Base-by-base conservation (phyloP, 2,888 invertebrate species). In the Hemaris fuciformis region DNA sequence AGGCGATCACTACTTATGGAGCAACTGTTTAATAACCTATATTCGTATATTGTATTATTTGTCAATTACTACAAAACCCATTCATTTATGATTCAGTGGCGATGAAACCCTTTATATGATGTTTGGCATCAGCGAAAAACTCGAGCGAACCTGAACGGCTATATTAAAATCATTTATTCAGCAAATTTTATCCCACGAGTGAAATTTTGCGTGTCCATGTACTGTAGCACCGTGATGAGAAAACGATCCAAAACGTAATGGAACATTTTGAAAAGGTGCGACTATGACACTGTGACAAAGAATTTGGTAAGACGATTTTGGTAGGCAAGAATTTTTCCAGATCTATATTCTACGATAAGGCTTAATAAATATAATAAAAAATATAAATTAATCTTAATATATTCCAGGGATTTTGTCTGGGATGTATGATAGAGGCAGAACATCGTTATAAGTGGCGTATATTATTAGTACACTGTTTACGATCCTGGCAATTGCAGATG, bases 11-110 rank as follows among this genome's bases (percentile, higher is more conserved):
- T n/a, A n/a, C n/a, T n/a, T n/a, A n/a, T n/a, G n/a, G 3, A n/a
- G 38, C 38, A 38, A 38, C n/a, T 38, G 13, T n/a, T n/a, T n/a
- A 38, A 13, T 10, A 38, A 38, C 38, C n/a, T 13, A n/a, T n/a
- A n/a, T 3, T 38, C 10, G 10, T 10, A 13, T 23, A 23, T 46
- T 22, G 31, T 41, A 61, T 41, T 42, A n/a, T 38, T 43, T 57
- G 56, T 20, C 8, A 43, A 31, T 31, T 46, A 22, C 15, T 45
- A 25, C 22, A 48, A 45, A 57, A 42, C 41, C 20, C 60, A 75
- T 76, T 68, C 60, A 75, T 76, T 68, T 75, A 85, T 87, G 83
- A 85, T 84, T 85, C 81, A 85, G 75, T 66, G 74, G 77, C 73
- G 73, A 75, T 77, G 73, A 71, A 76, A 71, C 66, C 70, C 63